Base-by-base conservation (phyloP, 2,113 vertebrate genomes). In the Indicator indicator region DNA sequence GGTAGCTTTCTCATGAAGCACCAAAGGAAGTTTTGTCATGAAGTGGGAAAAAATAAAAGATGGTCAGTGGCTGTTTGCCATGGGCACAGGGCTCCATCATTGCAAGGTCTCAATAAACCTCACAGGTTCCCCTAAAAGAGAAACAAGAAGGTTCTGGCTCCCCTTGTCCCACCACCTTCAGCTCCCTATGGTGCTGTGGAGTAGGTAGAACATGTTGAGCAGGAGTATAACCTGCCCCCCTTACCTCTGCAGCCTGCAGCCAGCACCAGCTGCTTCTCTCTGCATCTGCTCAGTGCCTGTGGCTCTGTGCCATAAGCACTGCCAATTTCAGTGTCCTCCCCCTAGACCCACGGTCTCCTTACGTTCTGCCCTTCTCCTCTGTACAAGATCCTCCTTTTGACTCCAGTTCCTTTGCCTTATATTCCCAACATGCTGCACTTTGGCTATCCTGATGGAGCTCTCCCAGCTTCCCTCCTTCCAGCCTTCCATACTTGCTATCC, bases 31-130 rank as follows among this genome's bases (percentile, higher is more conserved):
- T 32, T 74, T 44, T 44, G 36, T 77, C 24, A 11, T 32, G 17
- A 32, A 24, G 55, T 3, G 12, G 40, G 36, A 68, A 20, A 26
- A 65, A 71, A 72, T 0, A 38, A 55, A 28, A 21, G 0, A 13
- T 3, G 1, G 0, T 9, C 4, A 26, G 16, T 0, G 1, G 17
- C 52, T 13, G 3, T 11, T 21, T 44, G 19, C 19, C 6, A 1
- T 0, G 9, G 33, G 32, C 9, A 54, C 19, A 3, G 24, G 48
- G 67, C 48, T 77, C 60, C 40, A 4, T 10, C 59, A 5, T 46
- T 8, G 12, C 4, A 2, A 44, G 26, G n/a, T 42, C 54, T 21
- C 1, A 2, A 55, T 23, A 55, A 33, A 46, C 44, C 19, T 15
- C 16, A 2, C 27, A 7, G 13, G 10, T 32, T 24, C 38, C 42